A percentile compares a stretch with the other conserved stretches of the same genome.
These are phyloP conservation scores for Dallia pectoralis DNA, from an alignment of 2,797 vertebrate species.

Conservation along the genomic window DNA sequence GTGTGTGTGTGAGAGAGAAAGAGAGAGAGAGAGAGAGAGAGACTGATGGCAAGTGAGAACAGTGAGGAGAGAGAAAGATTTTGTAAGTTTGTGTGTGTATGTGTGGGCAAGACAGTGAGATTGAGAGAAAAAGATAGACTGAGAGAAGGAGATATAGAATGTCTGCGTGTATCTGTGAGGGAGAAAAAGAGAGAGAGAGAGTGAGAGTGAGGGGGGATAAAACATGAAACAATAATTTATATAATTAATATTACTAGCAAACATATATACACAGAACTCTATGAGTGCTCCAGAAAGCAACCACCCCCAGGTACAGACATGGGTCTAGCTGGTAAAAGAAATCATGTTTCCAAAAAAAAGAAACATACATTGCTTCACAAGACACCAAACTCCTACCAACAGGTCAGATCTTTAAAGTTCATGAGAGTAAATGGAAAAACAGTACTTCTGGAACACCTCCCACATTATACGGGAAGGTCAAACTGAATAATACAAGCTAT, in stretches of 20 bases:
- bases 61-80: too few relatives aligned
- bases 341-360: slow-evolving; percentile 51
- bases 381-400: slow-evolving; percentile 29
- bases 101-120: not conserved
- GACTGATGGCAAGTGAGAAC: not conserved
- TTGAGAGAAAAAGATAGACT: slow-evolving; percentile 1
- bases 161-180: not conserved
- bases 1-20: not conserved
- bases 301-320: slow-evolving; percentile 50
- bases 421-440: slow-evolving; percentile 29
- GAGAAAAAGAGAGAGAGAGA: not conserved
- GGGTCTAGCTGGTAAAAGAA: slow-evolving; percentile 66
- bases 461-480: not conserved
- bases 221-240: slow-evolving; percentile 78
- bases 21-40: too few relatives aligned
- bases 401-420: slow-evolving; percentile 40
- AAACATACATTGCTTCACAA: slow-evolving; percentile 34
- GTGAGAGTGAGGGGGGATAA: not conserved
- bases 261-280: slow-evolving; percentile 62
- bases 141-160: not conserved
- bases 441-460: not conserved
- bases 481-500: not conserved
- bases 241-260: slow-evolving; percentile 62
- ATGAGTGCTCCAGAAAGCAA: slow-evolving; percentile 49
- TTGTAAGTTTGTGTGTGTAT: not conserved